Percentiles rank a stretch among this genome's conserved stretches.
These are phyloP conservation scores for Drosophila atripex DNA, from an alignment of 2,888 invertebrate species.

Conservation along the genomic window DNA sequence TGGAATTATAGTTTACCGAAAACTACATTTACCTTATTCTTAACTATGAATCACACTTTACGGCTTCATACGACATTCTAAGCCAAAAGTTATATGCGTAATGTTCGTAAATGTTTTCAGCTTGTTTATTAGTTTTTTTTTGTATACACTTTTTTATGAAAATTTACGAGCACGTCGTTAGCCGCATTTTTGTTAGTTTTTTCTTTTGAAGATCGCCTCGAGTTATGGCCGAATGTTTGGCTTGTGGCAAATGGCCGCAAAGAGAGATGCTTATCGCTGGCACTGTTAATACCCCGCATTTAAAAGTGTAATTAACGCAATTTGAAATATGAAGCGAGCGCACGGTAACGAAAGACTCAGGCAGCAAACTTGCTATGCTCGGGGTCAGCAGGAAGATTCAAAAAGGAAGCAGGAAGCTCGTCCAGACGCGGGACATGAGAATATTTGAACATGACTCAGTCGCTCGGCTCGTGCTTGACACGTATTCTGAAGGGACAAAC, in stretches of 20 bases:
- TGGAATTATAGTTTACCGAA: not conserved
- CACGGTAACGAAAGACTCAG: conserved; percentile 75
- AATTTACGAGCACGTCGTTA: conserved; percentile 75
- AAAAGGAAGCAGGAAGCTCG: conserved; percentile 73
- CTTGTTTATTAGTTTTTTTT: conserved; percentile 32
- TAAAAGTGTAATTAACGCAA: conserved; percentile 78
- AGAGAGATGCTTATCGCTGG: conserved; percentile 65
- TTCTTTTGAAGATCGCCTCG: conserved; percentile 44
- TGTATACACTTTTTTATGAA: conserved; percentile 51
- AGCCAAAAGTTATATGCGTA: conserved; percentile 32
- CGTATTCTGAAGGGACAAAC: conserved; percentile 68
- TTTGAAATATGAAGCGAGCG: conserved; percentile 60
- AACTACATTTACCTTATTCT: not conserved
- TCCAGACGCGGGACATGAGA: conserved; percentile 58
- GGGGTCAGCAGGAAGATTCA: conserved; percentile 10
- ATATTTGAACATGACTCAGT: conserved; percentile 66
- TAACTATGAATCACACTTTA: conserved; percentile 24
- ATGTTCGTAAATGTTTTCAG: conserved; percentile 37
- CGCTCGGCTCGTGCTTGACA: conserved; percentile 69
- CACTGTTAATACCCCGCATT: conserved; percentile 76
- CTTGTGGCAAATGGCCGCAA: conserved; percentile 58
- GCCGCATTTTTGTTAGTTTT: conserved; percentile 20
- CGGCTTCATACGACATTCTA: conserved; percentile 26
- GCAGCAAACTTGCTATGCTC: conserved; percentile 65
- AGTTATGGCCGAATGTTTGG: conserved; percentile 62